phyloP scores from a whole-genome alignment of 1,140 invertebrate species.

The Centruroides sculpturatus region DNA sequence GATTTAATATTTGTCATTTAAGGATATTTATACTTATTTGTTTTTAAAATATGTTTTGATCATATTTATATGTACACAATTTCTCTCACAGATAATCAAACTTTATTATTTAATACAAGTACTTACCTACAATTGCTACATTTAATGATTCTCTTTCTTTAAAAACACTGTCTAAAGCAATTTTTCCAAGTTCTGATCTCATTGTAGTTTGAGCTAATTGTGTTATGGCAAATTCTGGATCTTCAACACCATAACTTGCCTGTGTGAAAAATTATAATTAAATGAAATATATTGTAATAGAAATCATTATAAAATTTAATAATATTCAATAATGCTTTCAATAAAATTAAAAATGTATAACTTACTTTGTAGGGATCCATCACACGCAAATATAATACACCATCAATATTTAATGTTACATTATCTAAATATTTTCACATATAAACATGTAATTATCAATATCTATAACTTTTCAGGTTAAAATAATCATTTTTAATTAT shows the following conservation, averaged over 20 bases:
- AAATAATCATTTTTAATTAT: no score
- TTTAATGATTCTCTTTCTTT: conserved; percentile 91
- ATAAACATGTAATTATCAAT: no score
- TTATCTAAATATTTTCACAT: conserved; percentile 48
- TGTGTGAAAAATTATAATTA: conserved; percentile 12
- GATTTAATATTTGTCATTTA: background rate
- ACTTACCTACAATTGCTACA: conserved; percentile 67
- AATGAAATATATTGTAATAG: no score
- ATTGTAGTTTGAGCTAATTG: conserved; percentile 98
- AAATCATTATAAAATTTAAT: background rate
- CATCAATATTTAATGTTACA: conserved; percentile 92
- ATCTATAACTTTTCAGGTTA: no score
- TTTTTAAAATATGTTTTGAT: no score
- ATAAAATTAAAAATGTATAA: conserved; percentile 6
- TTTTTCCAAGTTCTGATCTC: conserved; percentile 96
- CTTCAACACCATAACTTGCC: conserved; percentile 97
- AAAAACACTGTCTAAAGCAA: conserved; percentile 94
- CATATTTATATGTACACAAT: no score
- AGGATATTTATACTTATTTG: no score
- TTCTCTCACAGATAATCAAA: no score
- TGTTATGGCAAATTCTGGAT: conserved; percentile 97
- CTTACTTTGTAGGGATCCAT: conserved; percentile 71
- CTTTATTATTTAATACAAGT: background rate
- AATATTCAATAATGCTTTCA: background rate
- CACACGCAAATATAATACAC: conserved; percentile 88